A percentile compares a stretch with the other conserved stretches of the same genome.
Evolutionary conservation across 1,140 invertebrate genomes (phyloP).

Genomic region (Caenorhabditis inopinata): DNA sequence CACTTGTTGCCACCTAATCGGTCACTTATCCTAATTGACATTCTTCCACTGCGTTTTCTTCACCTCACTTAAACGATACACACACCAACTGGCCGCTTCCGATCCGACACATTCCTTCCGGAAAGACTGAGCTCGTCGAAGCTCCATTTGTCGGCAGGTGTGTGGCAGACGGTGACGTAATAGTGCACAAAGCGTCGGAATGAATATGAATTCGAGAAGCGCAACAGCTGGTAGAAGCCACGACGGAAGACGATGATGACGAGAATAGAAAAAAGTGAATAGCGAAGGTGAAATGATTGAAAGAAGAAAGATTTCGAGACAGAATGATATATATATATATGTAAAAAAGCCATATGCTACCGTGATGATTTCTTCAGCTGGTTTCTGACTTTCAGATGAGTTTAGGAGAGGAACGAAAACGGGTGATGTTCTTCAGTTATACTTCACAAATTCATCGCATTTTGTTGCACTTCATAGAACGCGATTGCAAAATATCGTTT

Average conservation of each 20-base stretch:
- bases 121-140: background rate
- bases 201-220: slow-evolving; percentile 28
- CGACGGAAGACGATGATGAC: slow-evolving; percentile 4
- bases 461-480: too few species aligned
- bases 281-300: background rate
- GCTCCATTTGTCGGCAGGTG: slow-evolving; percentile 22
- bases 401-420: too few species aligned
- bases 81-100: slow-evolving; percentile 10
- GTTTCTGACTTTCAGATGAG: too few species aligned
- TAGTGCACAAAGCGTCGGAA: background rate
- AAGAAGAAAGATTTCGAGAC: too few species aligned
- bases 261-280: background rate
- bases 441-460: too few species aligned
- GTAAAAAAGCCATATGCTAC: too few species aligned
- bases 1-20: slow-evolving; percentile 28
- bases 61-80: background rate
- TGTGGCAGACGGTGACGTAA: slow-evolving; percentile 8
- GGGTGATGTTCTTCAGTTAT: too few species aligned
- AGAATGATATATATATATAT: too few species aligned
- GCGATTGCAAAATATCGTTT: too few species aligned
- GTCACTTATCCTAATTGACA: slow-evolving; percentile 33
- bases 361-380: too few species aligned
- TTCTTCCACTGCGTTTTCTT: background rate
- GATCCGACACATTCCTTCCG: background rate
- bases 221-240: slow-evolving; percentile 17